phyloP scores from a whole-genome alignment of 2,797 vertebrate genomes.

The Propithecus perrieri region DNA sequence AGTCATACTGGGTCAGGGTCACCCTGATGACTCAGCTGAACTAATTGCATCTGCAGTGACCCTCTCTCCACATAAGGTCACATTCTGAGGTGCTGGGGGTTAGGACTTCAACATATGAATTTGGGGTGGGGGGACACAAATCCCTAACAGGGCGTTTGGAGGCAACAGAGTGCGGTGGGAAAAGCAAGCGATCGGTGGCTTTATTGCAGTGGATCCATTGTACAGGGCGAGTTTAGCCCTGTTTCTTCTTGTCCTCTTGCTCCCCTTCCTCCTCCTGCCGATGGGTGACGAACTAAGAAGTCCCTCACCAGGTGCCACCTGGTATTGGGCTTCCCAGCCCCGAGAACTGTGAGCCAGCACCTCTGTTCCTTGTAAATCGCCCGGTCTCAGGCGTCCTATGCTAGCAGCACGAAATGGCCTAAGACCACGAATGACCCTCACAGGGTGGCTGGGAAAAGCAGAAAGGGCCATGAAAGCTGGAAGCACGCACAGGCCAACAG shows the following conservation, averaged over 20 bases:
- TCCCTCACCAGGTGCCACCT: background rate
- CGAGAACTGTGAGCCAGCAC: background rate
- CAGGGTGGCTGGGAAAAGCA: background rate
- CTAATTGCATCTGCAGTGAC: background rate
- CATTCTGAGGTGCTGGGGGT: background rate
- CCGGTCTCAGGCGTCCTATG: background rate
- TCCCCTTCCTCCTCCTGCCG: background rate
- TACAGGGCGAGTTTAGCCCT: background rate
- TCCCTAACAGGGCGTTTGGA: background rate
- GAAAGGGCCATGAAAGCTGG: background rate
- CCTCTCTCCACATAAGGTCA: background rate
- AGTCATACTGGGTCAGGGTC: no score
- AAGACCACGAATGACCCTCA: background rate
- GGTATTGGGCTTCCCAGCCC: background rate
- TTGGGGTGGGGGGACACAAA: background rate
- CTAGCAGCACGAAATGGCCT: background rate
- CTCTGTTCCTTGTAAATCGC: background rate
- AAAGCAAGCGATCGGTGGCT: no score
- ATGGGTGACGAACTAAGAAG: background rate
- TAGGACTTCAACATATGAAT: background rate
- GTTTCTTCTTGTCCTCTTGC: background rate
- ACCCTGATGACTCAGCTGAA: background rate
- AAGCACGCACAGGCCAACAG: background rate
- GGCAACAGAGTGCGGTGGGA: background rate
- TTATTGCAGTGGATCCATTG: background rate